A percentile compares a stretch with the other conserved stretches of the same genome.
phyloP scores from a whole-genome alignment of 1,140 invertebrate species.

The Formica selysi region DNA sequence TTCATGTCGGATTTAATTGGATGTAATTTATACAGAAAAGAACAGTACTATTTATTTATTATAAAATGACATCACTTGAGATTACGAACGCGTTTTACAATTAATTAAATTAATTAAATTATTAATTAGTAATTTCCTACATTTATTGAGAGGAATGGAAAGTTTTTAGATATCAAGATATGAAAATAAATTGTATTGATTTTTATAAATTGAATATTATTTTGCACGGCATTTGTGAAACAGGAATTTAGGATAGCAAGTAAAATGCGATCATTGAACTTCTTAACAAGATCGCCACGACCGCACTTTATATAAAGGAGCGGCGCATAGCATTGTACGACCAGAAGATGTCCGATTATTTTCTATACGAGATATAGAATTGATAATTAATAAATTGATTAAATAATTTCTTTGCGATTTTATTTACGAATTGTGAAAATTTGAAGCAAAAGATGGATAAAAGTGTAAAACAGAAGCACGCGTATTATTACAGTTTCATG shows the following conservation, averaged over 20 bases:
- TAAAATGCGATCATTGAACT: slow-evolving; percentile 19
- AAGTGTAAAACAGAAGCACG: background rate
- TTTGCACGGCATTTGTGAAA: background rate
- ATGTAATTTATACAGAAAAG: background rate
- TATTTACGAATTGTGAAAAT: background rate
- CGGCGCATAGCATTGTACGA: background rate
- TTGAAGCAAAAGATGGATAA: background rate
- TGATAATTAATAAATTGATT: too few relatives aligned
- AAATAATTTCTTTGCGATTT: slow-evolving; percentile 8
- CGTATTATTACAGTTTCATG: background rate
- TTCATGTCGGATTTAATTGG: background rate
- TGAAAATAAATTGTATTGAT: slow-evolving; percentile 33
- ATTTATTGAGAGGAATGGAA: background rate
- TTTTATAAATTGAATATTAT: slow-evolving; percentile 28
- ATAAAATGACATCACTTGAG: background rate
- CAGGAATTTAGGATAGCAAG: slow-evolving; percentile 14
- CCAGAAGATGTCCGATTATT: background rate
- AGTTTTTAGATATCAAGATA: slow-evolving; percentile 2
- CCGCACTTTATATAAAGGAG: background rate
- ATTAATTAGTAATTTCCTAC: background rate
- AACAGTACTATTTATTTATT: background rate
- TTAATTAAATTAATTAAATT: too few relatives aligned
- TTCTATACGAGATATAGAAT: background rate
- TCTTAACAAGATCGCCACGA: background rate
- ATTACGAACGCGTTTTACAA: background rate